Evolutionary conservation across 2,113 vertebrate species (phyloP).

Genomic region (Anser brachyrhynchus): DNA sequence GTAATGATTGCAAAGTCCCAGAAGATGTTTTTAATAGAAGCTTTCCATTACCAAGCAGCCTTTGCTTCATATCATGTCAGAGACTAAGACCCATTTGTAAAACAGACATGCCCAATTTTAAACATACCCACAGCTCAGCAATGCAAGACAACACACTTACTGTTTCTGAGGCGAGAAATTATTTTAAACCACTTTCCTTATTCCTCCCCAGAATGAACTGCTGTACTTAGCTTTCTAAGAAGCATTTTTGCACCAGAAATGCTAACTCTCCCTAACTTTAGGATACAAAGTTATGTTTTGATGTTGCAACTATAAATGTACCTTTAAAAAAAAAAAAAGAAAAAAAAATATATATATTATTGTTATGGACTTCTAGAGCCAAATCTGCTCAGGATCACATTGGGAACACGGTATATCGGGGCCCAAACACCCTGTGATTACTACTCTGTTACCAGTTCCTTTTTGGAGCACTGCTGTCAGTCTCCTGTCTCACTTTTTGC

Average conservation of each 20-base stretch:
- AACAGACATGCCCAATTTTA: not conserved
- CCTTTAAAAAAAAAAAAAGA: too few species aligned
- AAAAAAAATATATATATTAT: too few species aligned
- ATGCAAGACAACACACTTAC: slow-evolving; percentile 25
- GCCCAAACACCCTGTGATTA: not conserved
- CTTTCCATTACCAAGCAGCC: not conserved
- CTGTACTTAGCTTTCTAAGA: not conserved
- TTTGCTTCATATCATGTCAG: not conserved
- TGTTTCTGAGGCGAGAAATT: not conserved
- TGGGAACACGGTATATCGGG: not conserved
- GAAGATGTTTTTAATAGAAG: slow-evolving; percentile 26
- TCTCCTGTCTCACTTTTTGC: not conserved
- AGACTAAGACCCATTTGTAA: not conserved
- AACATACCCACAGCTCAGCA: slow-evolving; percentile 22
- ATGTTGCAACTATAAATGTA: not conserved
- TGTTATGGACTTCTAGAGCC: not conserved
- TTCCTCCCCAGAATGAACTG: not conserved
- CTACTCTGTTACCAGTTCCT: not conserved
- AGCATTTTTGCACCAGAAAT: not conserved
- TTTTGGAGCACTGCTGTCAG: not conserved
- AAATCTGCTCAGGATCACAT: not conserved
- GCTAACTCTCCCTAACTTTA: not conserved
- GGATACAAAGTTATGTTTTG: not conserved
- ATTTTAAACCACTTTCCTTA: not conserved
- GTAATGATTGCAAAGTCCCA: slow-evolving; percentile 1